Base-by-base conservation (phyloP, 2,797 vertebrate species). In the Neoniphon sammara region DNA sequence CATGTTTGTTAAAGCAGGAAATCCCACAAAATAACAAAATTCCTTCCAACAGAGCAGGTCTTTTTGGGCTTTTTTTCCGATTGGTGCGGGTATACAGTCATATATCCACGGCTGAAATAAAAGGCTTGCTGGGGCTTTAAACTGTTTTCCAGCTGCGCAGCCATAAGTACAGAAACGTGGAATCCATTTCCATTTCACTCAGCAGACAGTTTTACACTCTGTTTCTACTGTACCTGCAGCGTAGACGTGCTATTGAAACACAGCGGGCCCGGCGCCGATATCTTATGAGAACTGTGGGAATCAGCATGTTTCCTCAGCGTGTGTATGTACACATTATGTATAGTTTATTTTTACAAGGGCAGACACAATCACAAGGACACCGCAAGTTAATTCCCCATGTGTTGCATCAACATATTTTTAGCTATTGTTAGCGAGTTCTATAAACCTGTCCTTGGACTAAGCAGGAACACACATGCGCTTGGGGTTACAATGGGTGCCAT, bases 1-100 rank as follows among this genome's bases (percentile, higher is more conserved):
- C 84, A 76, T 83, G 66, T 85, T 86, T 76, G 75, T 77, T 75
- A 64, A 82, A 72, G 27, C 6, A 17, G 18, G 34, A 69, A 69
- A n/a, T n/a, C n/a, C n/a, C n/a, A n/a, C n/a, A n/a, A n/a, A n/a
- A n/a, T n/a, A n/a, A n/a, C n/a, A n/a, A n/a, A n/a, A n/a, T 76
- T 70, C 70, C 23, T 72, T 53, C 23, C 34, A 34, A 64, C 80
- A 20, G 66, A 76, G 64, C n/a, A n/a, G n/a, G n/a, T n/a, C n/a
- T n/a, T n/a, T n/a, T 66, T 7, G 70, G 73, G 18, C 11, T 46
- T 23, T 7, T 69, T 39, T 47, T 15, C 7, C 15, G 56, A n/a
- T n/a, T n/a, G n/a, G 67, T 59, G 78, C 65, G 65, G 62, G 53
- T 67, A 25, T 27, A 20, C 50, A 23, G n/a, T 44, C 15, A 46